Base-by-base conservation (phyloP, 1,140 invertebrate species). In the Drosophila lini region DNA sequence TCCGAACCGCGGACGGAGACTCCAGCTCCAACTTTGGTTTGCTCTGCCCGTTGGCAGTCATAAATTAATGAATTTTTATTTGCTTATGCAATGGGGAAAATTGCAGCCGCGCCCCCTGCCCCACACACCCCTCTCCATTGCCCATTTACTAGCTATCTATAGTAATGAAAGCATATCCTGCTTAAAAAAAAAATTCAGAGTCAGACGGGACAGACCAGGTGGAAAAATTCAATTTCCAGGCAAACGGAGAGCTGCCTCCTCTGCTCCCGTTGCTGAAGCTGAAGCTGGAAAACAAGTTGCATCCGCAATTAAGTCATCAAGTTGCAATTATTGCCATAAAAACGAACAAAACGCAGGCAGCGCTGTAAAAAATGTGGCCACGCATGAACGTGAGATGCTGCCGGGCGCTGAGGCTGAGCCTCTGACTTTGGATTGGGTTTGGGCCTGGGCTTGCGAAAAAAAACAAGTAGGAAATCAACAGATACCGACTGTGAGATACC, bases 311-410 rank as follows among this genome's bases (percentile, higher is more conserved):
- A 89, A 89, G 84, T 89, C 84, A 89, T 89, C 84, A 89, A 89
- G 84, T 89, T 89, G 84, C 84, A 89, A 89, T 89, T 89, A 89
- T 89, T 89, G 84, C 84, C 85, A 89, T 89, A 89, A 89, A 89
- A 89, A 89, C 84, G 84, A 89, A 88, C 83, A 89, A 89, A 88
- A 88, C 84, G 80, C 83, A 89, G 77, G 47, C 65, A 83, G 68
- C 73, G 58, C 62, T 48, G 71, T 79, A 88, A 86, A 86, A 88
- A 80, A 77, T 86, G 83, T 86, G 83, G 83, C 80, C 83, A 86
- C 83, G 83, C 83, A 86, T 86, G 83, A 88, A 86, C 83, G 83
- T 86, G 83, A 83, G 69, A 73, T 73, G 69, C 69, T 80, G 83
- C 80, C 78, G 71, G 41, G 58, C 52, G 44, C 56, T 74, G 60